Conservation (phyloP, 2,797 vertebrate genomes). For the Arvicola amphibius region DNA sequence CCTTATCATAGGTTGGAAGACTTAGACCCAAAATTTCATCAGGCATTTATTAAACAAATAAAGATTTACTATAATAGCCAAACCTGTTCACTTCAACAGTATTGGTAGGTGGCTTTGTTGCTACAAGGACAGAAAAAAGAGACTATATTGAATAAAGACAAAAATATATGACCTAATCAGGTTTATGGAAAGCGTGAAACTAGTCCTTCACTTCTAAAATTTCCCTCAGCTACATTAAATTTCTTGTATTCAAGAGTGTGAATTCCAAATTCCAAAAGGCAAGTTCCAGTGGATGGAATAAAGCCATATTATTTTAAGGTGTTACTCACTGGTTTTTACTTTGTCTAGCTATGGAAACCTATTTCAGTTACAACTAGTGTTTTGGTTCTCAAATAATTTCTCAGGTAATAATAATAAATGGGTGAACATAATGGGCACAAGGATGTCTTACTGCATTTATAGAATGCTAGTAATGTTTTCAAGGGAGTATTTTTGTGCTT, state of each 20-base stretch:
- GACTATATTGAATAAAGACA: not conserved
- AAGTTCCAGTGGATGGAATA: not conserved
- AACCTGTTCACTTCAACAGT: not conserved
- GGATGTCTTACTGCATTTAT: conserved; percentile 43
- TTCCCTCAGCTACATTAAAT: not conserved
- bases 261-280: not conserved
- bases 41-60: not conserved
- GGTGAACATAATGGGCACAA: conserved; percentile 16
- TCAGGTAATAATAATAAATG: not conserved
- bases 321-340: not conserved
- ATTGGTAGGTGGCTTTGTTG: not conserved
- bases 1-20: not conserved
- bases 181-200: not conserved
- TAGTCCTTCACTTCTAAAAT: not conserved
- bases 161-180: not conserved
- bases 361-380: not conserved
- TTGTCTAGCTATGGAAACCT: not conserved
- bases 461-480: conserved; percentile 42
- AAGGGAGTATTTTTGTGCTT: conserved; percentile 42
- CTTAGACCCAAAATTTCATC: not conserved
- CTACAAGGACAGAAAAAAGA: not conserved
- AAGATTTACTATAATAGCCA: not conserved
- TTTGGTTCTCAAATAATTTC: not conserved
- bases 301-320: conserved; percentile 1
- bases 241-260: not conserved